Evolutionary conservation across 92 coral and sea anemone species (phyloP), one percentile per base, ranked within the genome.

Genomic region (Palythoa grandis): DNA sequence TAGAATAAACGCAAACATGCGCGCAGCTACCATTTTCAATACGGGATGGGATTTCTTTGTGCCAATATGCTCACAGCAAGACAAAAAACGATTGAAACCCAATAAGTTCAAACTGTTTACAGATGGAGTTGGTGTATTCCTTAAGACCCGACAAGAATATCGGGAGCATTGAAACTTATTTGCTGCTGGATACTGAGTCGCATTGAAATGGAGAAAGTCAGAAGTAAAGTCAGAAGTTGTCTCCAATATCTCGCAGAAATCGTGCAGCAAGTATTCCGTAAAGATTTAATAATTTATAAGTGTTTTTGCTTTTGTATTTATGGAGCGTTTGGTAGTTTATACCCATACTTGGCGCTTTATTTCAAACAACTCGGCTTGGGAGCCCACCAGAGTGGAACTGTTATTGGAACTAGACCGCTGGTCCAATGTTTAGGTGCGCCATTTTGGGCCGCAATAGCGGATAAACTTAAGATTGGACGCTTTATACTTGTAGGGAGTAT

Each of bases 351-450:
- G 74, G 83, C 91, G 29, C 25, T 88, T 35, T 88, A 88, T 74
- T 88, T 88, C 87, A 88, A 88, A 77, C 91, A 88, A 52, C 87
- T 88, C 8, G 91, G 91, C 35, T 39, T 88, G n/a, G 70, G 78
- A 13, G 91, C 91, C 9, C 78, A 86, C 57, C 88, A 88, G 47
- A 82, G 60, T 20, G 91, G 91, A 9, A 86, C 86, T 5, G 20
- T 88, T 43, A 83, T 86, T 12, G 91, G 91, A 38, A 86, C 88
- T 11, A 71, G 91, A 65, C 87, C 91, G 50, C 79, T 88, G 61
- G 77, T 88, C 20, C 91, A 88, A 56, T 66, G 87, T 13, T 57
- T 88, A 3, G 91, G 91, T 9, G 91, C 91, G 68, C 91, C 91
- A 7, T 83, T 88, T 75, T 88, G 87, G 87, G 91, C 87, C 47